Evolutionary conservation across 1,140 invertebrate genomes (phyloP), one percentile per base, ranked within the genome.

Genomic region (Maconellicoccus hirsutus): DNA sequence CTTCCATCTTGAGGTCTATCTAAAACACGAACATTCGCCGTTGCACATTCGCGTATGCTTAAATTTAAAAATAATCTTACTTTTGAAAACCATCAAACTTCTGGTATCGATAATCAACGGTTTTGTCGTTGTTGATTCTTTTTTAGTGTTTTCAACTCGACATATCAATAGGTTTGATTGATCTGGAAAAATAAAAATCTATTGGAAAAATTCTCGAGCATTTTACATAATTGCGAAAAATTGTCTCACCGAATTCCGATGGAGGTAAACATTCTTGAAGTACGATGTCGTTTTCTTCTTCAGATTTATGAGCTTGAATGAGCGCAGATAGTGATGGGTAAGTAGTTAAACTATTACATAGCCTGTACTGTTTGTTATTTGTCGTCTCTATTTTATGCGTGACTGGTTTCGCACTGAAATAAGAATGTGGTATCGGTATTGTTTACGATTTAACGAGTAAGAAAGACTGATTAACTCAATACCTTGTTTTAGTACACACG

Each of bases 221-320:
- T 61, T 61, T 61, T 8, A 7, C 59, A 61, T 19, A 38, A 14
- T 61, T 61, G 19, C n/a, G 4, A 70, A 23, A 16, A 75, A 76
- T 76, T 83, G n/a, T n/a, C n/a, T n/a, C n/a, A 91, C 89, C 92
- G 82, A 91, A 91, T 83, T 92, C 90, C 1, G 91, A 92, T 16
- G 91, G 86, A 52, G 88, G 89, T 76, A 94, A 83, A 75, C 90
- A 91, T 78, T 91, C 88, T 39, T 84, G 81, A 7, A 91, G 78
- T 75, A 82, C 84, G 75, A 89, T 81, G 59, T 79, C 75, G 33
- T 19, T 22, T n/a, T 4, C 21, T 22, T 66, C 10, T 23, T 22
- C 25, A 79, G 85, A 79, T 76, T 84, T 83, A 77, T 88, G 85
- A 72, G 83, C 81, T 7, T 78, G 75, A 38, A 90, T 79, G 25